Evolutionary conservation across 2,113 vertebrate species (phyloP), one percentile per base, ranked within the genome.

Genomic region (Ondatra zibethicus): DNA sequence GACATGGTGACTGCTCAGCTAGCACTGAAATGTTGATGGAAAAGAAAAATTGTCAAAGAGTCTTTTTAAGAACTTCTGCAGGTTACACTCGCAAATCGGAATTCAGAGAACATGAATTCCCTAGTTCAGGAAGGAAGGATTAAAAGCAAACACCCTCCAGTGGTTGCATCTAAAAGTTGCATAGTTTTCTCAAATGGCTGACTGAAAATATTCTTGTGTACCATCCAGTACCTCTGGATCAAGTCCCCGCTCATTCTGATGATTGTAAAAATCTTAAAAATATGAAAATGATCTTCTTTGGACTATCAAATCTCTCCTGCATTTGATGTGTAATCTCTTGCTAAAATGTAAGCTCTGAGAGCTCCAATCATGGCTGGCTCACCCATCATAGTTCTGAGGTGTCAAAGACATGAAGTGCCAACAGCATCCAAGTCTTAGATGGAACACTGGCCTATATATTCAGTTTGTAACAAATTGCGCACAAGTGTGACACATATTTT

Each of bases 111-210:
- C 61, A 97, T 3, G 93, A 88, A 78, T 52, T 96, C 96, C 92
- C 96, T 95, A 76, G 1, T 90, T 97, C 88, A 96, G 93, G 97
- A 98, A 97, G 96, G 92, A 95, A 98, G 97, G 29, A 16, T 98
- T 98, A 98, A 92, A 97, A 98, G 92, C 95, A 97, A 98, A 98
- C 98, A 98, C 98, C 98, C 98, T 98, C 98, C 98, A 97, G 98
- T 98, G 98, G 98, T 98, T 98, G 97, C 86, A 98, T 98, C 97
- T 97, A 90, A 97, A 96, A 96, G 98, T 68, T 98, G 95, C 98
- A 98, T 68, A 94, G 89, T 33, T 81, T 58, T 81, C 65, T 29
- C 89, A 96, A 97, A 92, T 95, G 85, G 50, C n/a, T 96, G 80
- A 76, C 39, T 95, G 27, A 94, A 82, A 93, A 63, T 92, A 80